A percentile compares a stretch with the other conserved stretches of the same genome.
phyloP scores from a whole-genome alignment of 2,113 vertebrate genomes.

The Hypocryptadius cinnamomeus region DNA sequence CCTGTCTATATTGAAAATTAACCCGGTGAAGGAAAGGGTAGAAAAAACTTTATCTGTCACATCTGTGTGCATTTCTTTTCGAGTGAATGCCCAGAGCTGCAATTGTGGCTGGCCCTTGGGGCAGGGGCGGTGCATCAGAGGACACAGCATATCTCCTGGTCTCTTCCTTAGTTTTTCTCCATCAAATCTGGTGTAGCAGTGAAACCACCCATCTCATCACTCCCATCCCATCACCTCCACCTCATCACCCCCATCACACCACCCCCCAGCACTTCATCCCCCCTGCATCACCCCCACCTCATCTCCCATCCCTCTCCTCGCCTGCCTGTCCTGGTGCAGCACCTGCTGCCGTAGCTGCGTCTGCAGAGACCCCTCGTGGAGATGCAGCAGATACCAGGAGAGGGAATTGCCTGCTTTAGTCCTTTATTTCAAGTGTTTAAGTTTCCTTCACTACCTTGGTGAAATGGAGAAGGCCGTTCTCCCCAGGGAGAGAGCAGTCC shows the following conservation, averaged over 20 bases:
- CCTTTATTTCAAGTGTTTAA: background rate
- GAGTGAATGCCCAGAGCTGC: background rate
- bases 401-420: background rate
- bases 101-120: background rate
- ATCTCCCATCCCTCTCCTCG: rapidly evolving
- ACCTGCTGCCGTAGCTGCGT: rapidly evolving
- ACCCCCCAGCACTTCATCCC: no score
- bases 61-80: rapidly evolving
- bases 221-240: no score
- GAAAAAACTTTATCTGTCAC: background rate
- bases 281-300: background rate
- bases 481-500: background rate
- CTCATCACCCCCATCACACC: rapidly evolving
- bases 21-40: background rate
- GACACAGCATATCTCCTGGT: rapidly evolving
- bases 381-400: background rate
- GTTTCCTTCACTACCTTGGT: background rate
- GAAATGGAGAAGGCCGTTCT: background rate
- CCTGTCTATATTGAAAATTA: background rate
- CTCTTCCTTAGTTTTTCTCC: background rate
- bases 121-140: background rate
- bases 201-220: background rate
- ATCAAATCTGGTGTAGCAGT: no score
- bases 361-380: background rate
- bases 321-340: background rate